phyloP scores from a whole-genome alignment of 2,888 invertebrate species.

The Biston stratarius region DNA sequence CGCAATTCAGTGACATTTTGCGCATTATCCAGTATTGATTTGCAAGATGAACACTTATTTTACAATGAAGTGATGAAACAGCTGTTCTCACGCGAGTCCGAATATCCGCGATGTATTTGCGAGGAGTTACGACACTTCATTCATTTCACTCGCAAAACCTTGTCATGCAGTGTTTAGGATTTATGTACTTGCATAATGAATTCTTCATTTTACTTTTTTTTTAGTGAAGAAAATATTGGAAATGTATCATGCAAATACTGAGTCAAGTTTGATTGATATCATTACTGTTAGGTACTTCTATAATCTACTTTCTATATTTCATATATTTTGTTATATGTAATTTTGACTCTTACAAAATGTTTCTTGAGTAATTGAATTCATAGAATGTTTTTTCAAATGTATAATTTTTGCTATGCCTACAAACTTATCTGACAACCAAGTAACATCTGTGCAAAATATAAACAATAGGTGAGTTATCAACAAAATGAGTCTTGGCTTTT shows the following conservation, averaged over 20 bases:
- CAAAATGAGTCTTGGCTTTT: too few species aligned
- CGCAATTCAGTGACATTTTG: slow-evolving; percentile 83
- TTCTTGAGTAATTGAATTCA: not conserved
- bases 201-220: not conserved
- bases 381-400: not conserved
- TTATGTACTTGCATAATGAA: slow-evolving; percentile 29
- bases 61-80: slow-evolving; percentile 77
- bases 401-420: not conserved
- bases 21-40: slow-evolving; percentile 84
- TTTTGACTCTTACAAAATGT: not conserved
- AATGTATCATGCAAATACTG: slow-evolving; percentile 4
- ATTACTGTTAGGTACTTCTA: not conserved
- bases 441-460: too few species aligned
- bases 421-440: not conserved
- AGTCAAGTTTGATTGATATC: not conserved
- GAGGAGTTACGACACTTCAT: slow-evolving; percentile 57
- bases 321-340: not conserved
- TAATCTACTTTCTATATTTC: not conserved
- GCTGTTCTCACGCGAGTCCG: slow-evolving; percentile 67
- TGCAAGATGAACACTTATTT: slow-evolving; percentile 77
- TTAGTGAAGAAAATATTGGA: not conserved
- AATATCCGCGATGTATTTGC: slow-evolving; percentile 51
- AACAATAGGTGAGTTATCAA: too few species aligned
- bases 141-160: slow-evolving; percentile 39
- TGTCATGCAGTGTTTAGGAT: slow-evolving; percentile 19